Evolutionary conservation across 2,888 invertebrate genomes (phyloP).

Genomic region (Synergus japonicus): DNA sequence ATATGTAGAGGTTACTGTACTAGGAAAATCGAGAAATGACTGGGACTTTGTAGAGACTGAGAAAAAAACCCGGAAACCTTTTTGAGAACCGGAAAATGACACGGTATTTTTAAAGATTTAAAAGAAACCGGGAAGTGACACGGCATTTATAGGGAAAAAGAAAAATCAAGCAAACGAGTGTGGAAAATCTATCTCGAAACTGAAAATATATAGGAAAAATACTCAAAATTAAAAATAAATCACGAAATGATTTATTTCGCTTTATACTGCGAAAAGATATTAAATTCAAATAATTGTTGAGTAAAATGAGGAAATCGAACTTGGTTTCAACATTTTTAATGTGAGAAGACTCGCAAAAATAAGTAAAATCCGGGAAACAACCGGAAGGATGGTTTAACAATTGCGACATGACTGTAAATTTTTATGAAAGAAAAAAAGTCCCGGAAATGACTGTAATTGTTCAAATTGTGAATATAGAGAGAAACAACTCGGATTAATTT

Average conservation of each 20-base stretch:
- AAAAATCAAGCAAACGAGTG: not conserved
- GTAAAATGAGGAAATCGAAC: too few species aligned
- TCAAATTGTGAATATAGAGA: not conserved
- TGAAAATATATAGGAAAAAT: not conserved
- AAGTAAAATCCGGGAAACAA: too few species aligned
- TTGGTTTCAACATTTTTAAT: too few species aligned
- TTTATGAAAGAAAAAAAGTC: not conserved
- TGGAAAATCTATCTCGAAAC: not conserved
- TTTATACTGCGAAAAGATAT: too few species aligned
- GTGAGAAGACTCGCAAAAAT: too few species aligned
- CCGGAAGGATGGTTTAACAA: too few species aligned
- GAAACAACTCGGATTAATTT: not conserved
- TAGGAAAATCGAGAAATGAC: not conserved
- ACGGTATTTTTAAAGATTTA: not conserved
- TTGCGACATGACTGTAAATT: not conserved
- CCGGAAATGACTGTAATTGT: not conserved
- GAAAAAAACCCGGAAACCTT: not conserved
- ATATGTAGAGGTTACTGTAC: not conserved
- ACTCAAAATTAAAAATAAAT: not conserved
- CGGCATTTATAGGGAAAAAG: not conserved
- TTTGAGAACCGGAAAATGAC: constrained; percentile 7
- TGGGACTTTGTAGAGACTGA: not conserved
- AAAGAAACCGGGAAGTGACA: not conserved
- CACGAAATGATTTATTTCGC: too few species aligned
- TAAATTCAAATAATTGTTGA: not conserved